Conservation (phyloP, 2,113 vertebrate species). For the Chamaetylas fuelleborni region DNA sequence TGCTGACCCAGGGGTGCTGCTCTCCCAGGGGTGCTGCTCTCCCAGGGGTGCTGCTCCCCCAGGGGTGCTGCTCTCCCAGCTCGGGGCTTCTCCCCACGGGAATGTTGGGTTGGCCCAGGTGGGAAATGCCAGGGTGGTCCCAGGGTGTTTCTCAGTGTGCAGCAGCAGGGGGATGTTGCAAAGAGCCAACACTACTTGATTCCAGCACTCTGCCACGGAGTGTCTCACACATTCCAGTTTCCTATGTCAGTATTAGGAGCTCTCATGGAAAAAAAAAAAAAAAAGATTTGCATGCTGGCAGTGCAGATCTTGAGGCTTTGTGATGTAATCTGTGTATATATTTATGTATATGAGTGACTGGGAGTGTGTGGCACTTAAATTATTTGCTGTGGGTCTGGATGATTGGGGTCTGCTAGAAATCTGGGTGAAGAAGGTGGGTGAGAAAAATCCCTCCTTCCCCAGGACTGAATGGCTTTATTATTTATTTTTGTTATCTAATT, state of each 20-base stretch:
- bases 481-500: slow-evolving; percentile 58
- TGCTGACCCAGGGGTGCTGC: too few species aligned
- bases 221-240: slow-evolving; percentile 76
- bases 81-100: background rate
- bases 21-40: too few species aligned
- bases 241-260: slow-evolving; percentile 71
- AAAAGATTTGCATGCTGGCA: slow-evolving; percentile 75
- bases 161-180: slow-evolving; percentile 13
- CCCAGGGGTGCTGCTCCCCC: too few species aligned
- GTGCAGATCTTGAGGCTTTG: slow-evolving; percentile 71
- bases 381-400: slow-evolving; percentile 73
- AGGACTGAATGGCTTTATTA: slow-evolving; percentile 45
- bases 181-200: slow-evolving; percentile 43
- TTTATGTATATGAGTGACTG: slow-evolving; percentile 71
- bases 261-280: background rate
- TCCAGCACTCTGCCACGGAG: slow-evolving; percentile 48
- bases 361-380: slow-evolving; percentile 69
- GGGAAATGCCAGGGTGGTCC: background rate
- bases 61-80: too few species aligned
- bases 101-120: background rate
- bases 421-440: background rate
- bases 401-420: slow-evolving; percentile 68
- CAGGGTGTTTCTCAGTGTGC: background rate
- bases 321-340: slow-evolving; percentile 75
- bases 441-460: slow-evolving; percentile 25